Conservation (phyloP, 2,888 invertebrate species). For the Metalampra italica region DNA sequence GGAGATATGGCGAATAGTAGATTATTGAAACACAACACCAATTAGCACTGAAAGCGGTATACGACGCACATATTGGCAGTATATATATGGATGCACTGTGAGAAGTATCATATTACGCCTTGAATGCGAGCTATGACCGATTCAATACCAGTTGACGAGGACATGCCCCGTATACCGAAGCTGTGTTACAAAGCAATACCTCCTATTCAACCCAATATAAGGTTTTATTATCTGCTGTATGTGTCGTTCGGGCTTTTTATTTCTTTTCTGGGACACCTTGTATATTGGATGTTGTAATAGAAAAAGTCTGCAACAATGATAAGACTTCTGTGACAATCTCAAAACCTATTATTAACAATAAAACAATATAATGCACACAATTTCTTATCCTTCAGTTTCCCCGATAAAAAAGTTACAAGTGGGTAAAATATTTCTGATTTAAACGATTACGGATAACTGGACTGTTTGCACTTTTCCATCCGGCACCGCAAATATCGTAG, state of each 20-base stretch:
- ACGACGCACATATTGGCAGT: background rate
- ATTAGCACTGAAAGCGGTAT: background rate
- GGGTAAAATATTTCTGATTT: conserved; percentile 1
- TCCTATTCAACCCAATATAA: too few species aligned
- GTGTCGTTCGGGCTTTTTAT: too few species aligned
- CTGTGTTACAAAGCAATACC: background rate
- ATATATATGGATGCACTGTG: background rate
- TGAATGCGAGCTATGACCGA: background rate
- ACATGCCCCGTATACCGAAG: background rate
- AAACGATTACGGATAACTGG: conserved; percentile 10
- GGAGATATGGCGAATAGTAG: too few species aligned
- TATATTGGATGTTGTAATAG: too few species aligned
- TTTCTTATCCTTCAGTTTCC: too few species aligned
- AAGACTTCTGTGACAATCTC: too few species aligned
- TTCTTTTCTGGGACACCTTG: too few species aligned
- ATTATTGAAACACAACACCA: background rate
- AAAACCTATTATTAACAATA: too few species aligned
- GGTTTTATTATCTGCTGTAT: too few species aligned
- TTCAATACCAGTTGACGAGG: background rate
- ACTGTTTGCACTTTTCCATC: conserved; percentile 10
- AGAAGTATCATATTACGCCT: background rate
- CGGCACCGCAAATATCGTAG: conserved; percentile 5
- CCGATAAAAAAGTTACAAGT: background rate
- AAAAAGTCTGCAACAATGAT: too few species aligned
- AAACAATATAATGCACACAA: too few species aligned